A percentile compares a stretch with the other conserved stretches of the same genome.
phyloP scores from a whole-genome alignment of 2,797 vertebrate species.

The Coilia nasus region DNA sequence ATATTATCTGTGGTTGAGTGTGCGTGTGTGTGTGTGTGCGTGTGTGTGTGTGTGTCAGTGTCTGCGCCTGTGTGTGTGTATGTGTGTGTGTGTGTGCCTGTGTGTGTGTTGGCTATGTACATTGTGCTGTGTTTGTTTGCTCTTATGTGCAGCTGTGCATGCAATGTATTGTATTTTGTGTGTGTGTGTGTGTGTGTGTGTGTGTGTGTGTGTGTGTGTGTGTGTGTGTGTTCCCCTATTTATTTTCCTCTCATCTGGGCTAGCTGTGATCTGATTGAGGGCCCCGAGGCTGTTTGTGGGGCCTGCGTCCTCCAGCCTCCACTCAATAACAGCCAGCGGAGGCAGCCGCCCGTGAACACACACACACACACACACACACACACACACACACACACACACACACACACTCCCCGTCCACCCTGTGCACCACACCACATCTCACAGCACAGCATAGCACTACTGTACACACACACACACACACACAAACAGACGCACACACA shows the following conservation, averaged over 20 bases:
- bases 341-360: slow-evolving; percentile 37
- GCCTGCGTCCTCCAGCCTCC: slow-evolving; percentile 28
- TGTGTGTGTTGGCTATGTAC: neutral
- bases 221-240: slow-evolving; percentile 27
- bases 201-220: too few species aligned
- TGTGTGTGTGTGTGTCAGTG: neutral
- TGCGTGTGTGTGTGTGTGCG: neutral
- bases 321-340: slow-evolving; percentile 48
- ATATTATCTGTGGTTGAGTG: neutral
- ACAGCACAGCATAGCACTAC: too few species aligned
- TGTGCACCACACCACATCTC: too few species aligned
- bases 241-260: slow-evolving; percentile 51
- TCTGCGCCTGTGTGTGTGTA: neutral
- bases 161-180: too few species aligned
- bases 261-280: slow-evolving; percentile 55
- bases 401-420: neutral
- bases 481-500: too few species aligned
- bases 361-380: neutral
- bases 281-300: slow-evolving; percentile 53
- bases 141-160: too few species aligned
- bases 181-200: too few species aligned
- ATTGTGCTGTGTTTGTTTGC: too few species aligned
- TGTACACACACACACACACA: too few species aligned
- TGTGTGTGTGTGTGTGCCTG: neutral
- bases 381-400: slow-evolving; percentile 18